Base-by-base conservation (phyloP, 2,113 vertebrate genomes). In the Labrus mixtus region DNA sequence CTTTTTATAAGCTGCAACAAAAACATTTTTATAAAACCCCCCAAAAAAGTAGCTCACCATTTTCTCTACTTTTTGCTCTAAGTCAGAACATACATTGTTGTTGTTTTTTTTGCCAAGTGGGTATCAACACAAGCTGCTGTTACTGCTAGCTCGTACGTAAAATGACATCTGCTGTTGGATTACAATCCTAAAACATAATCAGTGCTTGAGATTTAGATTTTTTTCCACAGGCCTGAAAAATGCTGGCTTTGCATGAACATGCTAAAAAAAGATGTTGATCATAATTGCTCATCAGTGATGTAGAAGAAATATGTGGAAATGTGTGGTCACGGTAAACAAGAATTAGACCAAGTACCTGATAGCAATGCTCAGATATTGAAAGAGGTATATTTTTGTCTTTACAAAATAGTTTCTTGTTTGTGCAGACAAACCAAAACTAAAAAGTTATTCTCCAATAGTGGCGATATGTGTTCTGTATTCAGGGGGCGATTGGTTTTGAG, bases 401-500 rank as follows among this genome's bases (percentile, higher is more conserved):
- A 8, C 45, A n/a, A 3, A 64, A 33, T 46, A 62, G 10, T 13
- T 41, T 22, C 25, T 1, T 11, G 23, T 25, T 1, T 3, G 56
- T 7, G 19, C 45, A 50, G 13, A 48, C n/a, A 2, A 7, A 8
- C 41, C 23, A 45, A 53, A 1, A 0, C 59, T 76, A 55, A 33
- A 56, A 69, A 36, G 16, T 64, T 70, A 3, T 33, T 29, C 39
- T 58, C 61, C 25, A 61, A 17, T 65, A 25, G 9, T 22, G 19
- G 25, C 20, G 62, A 4, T 36, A 48, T 74, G 58, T 53, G 46
- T 46, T 55, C 20, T 73, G 59, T 51, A 15, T 62, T 78, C 36
- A 20, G 69, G 36, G 57, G 48, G 48, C 51, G 54, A 63, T 8
- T 5, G 75, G 59, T 73, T 51, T 64, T 65, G 58, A 78, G 37